Conservation (phyloP, 2,113 vertebrate species). For the Indicator maculatus region DNA sequence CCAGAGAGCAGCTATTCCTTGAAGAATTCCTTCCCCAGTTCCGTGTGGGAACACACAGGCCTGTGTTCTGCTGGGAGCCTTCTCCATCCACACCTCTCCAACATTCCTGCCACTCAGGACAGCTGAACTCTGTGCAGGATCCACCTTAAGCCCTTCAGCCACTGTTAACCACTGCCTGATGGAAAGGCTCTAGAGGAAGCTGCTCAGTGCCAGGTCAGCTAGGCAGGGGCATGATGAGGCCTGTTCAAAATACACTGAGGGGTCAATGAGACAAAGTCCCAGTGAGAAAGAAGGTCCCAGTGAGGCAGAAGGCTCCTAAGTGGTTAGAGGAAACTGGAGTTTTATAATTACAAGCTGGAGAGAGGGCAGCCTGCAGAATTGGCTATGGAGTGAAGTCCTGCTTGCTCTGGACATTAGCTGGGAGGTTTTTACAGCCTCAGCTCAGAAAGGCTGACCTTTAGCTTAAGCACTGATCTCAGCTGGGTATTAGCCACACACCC, state of each 20-base stretch:
- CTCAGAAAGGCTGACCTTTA: neutral
- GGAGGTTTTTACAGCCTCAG: neutral
- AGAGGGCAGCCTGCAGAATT: neutral
- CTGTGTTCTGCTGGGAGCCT: neutral
- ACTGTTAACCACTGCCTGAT: constrained; percentile 26
- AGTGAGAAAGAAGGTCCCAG: too few relatives aligned
- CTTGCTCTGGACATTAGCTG: neutral
- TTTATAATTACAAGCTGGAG: neutral
- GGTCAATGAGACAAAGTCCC: neutral
- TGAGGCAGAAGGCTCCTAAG: neutral
- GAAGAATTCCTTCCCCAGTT: neutral
- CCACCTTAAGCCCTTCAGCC: constrained; percentile 17
- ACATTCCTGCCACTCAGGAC: neutral
- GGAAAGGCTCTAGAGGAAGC: constrained; percentile 21
- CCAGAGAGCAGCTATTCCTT: neutral
- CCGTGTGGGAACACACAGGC: neutral
- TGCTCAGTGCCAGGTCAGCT: constrained; percentile 5
- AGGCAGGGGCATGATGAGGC: neutral
- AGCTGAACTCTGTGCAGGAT: neutral
- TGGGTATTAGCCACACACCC: neutral
- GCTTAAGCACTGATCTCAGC: neutral
- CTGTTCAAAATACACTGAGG: constrained; percentile 36
- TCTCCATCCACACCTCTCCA: neutral
- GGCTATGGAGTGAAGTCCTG: neutral
- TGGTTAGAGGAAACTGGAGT: neutral